Base-by-base conservation (phyloP, 2,888 invertebrate genomes). In the Uloborus plumipes region DNA sequence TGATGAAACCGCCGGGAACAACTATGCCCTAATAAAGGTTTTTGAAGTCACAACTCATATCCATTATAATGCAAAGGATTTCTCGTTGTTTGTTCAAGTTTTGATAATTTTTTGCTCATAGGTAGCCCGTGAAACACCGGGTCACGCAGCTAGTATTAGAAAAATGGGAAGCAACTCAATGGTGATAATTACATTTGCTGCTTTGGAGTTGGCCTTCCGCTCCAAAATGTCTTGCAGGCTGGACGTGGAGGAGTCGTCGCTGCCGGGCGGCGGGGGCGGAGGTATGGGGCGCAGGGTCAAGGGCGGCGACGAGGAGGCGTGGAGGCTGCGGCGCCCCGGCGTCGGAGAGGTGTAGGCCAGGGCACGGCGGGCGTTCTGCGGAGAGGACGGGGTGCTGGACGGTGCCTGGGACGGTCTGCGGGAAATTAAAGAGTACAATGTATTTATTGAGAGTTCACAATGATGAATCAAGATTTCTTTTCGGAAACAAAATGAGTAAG, bases 241-340 rank as follows among this genome's bases (percentile, higher is more conserved):
- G 64, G 83, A 83, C 2, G 77, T 74, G 15, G 83, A 83, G 2
- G 83, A 83, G 49, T 84, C 84, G 31, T 84, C 84, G 26, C 84
- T 81, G 73, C 67, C 80, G 3, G 69, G 78, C 13, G 66, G 49
- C 20, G 47, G 47, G 16, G 59, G 39, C 1, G 71, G 72, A 0
- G 61, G 53, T 0, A 70, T 75, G 11, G 50, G 59, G 4, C 55
- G 18, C 9, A 31, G 22, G 9, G 61, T 18, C 13, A 51, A 50
- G 0, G 75, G 66, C 6, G 80, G 73, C 26, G 76, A 67, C 0
- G 77, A 67, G 4, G 75, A 58, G 1, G 59, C 18, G 15, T 71
- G 64, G 15, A 47, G 64, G 9, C 65, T 58, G 2, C 69, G 61
- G 1, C 76, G 53, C 6, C 22, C 18, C n/a, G 58, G 31, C 6